Base-by-base conservation (phyloP, 1,140 invertebrate species). In the Melipona quadrifasciata region DNA sequence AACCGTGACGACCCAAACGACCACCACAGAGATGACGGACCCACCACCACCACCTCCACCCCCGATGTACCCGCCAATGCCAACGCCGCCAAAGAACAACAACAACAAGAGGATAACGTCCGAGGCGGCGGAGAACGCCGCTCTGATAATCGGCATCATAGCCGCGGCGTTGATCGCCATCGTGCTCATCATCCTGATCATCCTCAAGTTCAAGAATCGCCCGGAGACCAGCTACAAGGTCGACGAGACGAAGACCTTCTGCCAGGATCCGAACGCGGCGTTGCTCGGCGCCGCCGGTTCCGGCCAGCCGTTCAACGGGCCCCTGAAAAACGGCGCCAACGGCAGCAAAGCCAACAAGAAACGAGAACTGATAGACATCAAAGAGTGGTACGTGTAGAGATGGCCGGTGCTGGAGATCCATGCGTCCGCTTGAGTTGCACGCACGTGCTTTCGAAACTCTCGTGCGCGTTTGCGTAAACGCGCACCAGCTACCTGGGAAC, bases 81-180 rank as follows among this genome's bases (percentile, higher is more conserved):
- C 90, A 0, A 90, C 89, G 16, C 87, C 92, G 39, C 91, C 89
- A 58, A 92, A 85, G 76, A 93, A 91, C 87, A 95, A 94, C 84
- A 94, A 95, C 78, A 95, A 95, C 55, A 96, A 96, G 71, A 95
- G 96, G 70, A 97, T 97, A 90, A 96, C 95, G 58, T 97, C 97
- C 1, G 96, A 97, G 87, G 96, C 96, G 51, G 97, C 96, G 14
- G 97, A 97, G 87, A 96, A 96, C 88, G 96, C 96, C 0, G 97
- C 96, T 6, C 95, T 98, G 86, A 97, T 98, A 68, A 98, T 98
- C 64, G 97, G 97, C 75, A 98, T 99, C 84, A 98, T 99, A 80
- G 98, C 98, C 1, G 98, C 97, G 39, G 97, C 98, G 14, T 95
- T 99, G 67, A 98, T 99, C 90, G 98, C 98, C 47, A 97, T 99